Base-by-base conservation (phyloP, 2,888 invertebrate species). In the Heliconius ethilla region DNA sequence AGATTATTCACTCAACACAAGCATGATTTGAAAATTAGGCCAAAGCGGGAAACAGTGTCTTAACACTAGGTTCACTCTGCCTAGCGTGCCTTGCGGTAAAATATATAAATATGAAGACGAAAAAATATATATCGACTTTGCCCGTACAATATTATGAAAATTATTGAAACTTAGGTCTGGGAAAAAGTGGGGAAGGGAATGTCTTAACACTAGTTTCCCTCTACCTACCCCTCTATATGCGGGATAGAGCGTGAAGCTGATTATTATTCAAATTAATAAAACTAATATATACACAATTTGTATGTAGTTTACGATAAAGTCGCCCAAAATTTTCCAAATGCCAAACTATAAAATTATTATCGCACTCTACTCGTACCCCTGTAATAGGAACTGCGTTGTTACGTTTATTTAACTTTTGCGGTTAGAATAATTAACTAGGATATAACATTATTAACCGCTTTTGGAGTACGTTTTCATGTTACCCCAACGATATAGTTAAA, bases 381-480 rank as follows among this genome's bases (percentile, higher is more conserved):
- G 37, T 63, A 27, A 63, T 62, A 62, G 27, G 37, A 74, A 74
- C 62, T 63, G 37, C 40, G 33, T 72, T 72, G 72, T 72, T 59
- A 62, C 40, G 40, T 74, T 63, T 62, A 74, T 62, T 65, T 65
- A 74, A 45, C 62, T 65, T 63, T 63, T 63, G 74, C 62, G 40
- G 45, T 13, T 74, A 74, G 45, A 65, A 65, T 74, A 74, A 74
- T 74, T 74, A 65, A 45, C 63, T 63, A 45, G 45, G 29, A 74
- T 29, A 63, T 65, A 65, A 63, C 65, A 27, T 63, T 74, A 15
- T 72, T 74, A 62, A 74, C 45, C 25, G 63, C 40, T n/a, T 37
- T 18, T 63, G 27, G 62, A 45, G 11, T 15, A 10, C 63, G 74
- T 74, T 63, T 74, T 25, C 33, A 59, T 72, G 0, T 9, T 33